A percentile compares a stretch with the other conserved stretches of the same genome.
phyloP scores from a whole-genome alignment of 2,888 invertebrate species.

The Amphipyra tragopoginis region DNA sequence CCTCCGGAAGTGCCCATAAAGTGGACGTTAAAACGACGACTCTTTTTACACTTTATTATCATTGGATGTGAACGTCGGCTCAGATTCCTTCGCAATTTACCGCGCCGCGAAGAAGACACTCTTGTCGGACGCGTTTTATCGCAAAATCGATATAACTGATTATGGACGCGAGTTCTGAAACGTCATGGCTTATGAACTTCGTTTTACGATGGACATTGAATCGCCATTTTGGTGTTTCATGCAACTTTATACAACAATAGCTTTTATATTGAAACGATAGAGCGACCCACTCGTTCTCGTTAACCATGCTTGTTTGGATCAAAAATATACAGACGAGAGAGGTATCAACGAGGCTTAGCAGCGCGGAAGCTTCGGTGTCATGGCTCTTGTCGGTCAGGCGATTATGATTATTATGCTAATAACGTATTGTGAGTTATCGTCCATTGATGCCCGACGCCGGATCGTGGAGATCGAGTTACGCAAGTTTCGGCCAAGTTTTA shows the following conservation, averaged over 20 bases:
- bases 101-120: conserved; percentile 77
- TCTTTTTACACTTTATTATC: conserved; percentile 90
- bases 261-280: conserved; percentile 48
- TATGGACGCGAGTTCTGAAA: conserved; percentile 77
- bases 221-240: conserved; percentile 69
- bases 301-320: conserved; percentile 33
- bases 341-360: conserved; percentile 35
- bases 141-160: conserved; percentile 86
- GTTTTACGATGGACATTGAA: conserved; percentile 79
- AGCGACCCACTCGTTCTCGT: conserved; percentile 30
- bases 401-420: conserved; percentile 83
- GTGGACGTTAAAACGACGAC: conserved; percentile 88
- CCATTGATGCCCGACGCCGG: conserved; percentile 78
- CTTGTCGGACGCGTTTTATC: conserved; percentile 83
- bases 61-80: conserved; percentile 88
- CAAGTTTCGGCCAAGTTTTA: conserved; percentile 87
- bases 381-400: conserved; percentile 62
- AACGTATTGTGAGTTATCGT: conserved; percentile 84
- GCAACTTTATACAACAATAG: conserved; percentile 54
- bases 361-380: conserved; percentile 33
- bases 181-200: conserved; percentile 82
- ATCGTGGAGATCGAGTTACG: conserved; percentile 85
- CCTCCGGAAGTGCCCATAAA: conserved; percentile 87
- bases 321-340: conserved; percentile 35
- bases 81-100: conserved; percentile 87